Base-by-base conservation (phyloP, 2,888 invertebrate genomes). In the Acrobasis consociella region DNA sequence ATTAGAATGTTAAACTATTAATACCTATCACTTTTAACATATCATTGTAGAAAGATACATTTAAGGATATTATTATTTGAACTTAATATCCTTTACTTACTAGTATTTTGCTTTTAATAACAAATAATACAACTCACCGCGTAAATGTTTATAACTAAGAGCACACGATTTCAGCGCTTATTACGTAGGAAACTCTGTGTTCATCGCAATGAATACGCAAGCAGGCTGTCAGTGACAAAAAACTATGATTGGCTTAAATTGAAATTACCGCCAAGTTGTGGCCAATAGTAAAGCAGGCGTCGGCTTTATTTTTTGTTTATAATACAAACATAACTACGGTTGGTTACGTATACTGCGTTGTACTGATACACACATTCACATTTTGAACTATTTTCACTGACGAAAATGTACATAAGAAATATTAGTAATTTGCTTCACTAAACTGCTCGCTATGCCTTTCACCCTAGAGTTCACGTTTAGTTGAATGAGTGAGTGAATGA, bases 151-250 rank as follows among this genome's bases (percentile, higher is more conserved):
- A 87, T 85, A 79, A 78, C 73, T 81, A 85, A 81, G 86, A 85
- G 83, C 89, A 91, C 90, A 92, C 92, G 90, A 92, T 91, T 92
- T 91, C 91, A 90, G 91, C 82, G 89, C 92, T 90, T 92, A 92
- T 91, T 91, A 91, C 90, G 91, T 90, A 88, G 88, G 84, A 76
- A 87, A 90, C 89, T 88, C 91, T 85, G 85, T 82, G 83, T 81
- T 86, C 78, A 76, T 80, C 83, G 80, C 79, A 86, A 84, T 84
- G 85, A 87, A 86, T 85, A 84, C 82, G 82, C 74, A 83, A 84
- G 78, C 76, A 78, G 77, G 73, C 82, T 79, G 84, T 85, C 84
- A 84, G 72, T 75, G 72, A 72, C 70, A 80, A 81, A 78, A 75
- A 67, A 69, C 70, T 77, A 65, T 75, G 74, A 91, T 93, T 93